These are phyloP conservation scores for Prochilodus magdalenae DNA, from an alignment of 2,113 vertebrate genomes.

Conservation along the genomic window DNA sequence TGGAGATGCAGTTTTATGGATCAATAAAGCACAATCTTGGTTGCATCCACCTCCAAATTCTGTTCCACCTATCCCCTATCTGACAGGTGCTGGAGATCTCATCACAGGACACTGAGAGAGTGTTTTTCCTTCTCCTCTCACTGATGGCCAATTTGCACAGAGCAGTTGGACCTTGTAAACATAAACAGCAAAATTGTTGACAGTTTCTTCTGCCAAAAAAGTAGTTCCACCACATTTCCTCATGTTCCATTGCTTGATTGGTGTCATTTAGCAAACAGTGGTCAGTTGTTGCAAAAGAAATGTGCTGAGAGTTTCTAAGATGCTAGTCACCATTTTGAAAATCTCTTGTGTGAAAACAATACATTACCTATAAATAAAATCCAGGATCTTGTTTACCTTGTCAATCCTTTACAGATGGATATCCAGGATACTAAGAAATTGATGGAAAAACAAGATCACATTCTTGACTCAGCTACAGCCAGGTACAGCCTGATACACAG, in stretches of 20 bases:
- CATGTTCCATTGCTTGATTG: background rate
- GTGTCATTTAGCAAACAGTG: background rate
- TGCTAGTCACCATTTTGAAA: no score
- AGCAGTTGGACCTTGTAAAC: background rate
- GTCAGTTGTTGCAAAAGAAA: no score
- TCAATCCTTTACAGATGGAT: no score
- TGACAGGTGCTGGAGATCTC: slow-evolving; percentile 25
- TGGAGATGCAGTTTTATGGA: slow-evolving; percentile 31
- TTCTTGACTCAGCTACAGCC: no score
- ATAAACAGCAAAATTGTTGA: background rate
- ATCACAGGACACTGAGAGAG: background rate
- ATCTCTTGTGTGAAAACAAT: no score
- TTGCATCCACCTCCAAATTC: slow-evolving; percentile 21
- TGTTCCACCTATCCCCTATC: slow-evolving; percentile 14
- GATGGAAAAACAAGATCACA: no score
- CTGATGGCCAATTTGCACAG: slow-evolving; percentile 15
- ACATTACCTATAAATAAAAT: no score
- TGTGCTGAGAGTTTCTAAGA: no score
- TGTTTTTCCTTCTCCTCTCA: slow-evolving; percentile 16
- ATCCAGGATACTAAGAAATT: no score
- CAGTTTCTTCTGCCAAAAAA: background rate
- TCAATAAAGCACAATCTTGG: slow-evolving; percentile 52
- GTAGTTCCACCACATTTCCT: background rate
- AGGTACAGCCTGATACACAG: no score
- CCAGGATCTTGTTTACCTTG: no score